These are phyloP conservation scores for Daboia siamensis DNA, from an alignment of 2,113 vertebrate species.

Conservation along the genomic window DNA sequence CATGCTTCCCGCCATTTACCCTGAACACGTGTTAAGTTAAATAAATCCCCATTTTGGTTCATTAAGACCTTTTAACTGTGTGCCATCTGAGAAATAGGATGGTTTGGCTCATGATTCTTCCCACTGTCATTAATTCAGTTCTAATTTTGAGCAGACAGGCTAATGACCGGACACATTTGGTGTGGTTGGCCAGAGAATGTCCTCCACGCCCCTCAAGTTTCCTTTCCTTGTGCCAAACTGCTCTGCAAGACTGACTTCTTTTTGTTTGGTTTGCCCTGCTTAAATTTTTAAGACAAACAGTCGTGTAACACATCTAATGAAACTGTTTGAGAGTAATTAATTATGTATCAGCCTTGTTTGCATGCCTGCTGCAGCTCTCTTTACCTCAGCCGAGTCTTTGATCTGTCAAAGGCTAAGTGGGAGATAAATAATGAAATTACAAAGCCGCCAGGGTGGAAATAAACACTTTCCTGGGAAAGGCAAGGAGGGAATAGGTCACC, in stretches of 20 bases:
- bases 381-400: conserved; percentile 51
- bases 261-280: conserved; percentile 29
- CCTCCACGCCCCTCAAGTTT: no score
- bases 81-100: not conserved
- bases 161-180: no score
- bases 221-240: not conserved
- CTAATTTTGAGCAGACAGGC: not conserved
- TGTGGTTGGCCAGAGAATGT: not conserved
- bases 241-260: not conserved
- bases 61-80: not conserved
- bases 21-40: not conserved
- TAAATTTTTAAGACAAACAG: conserved; percentile 57
- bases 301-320: conserved; percentile 62
- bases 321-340: conserved; percentile 72
- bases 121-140: not conserved
- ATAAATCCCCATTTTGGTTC: not conserved
- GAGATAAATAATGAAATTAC: conserved; percentile 63
- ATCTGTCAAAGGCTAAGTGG: conserved; percentile 57
- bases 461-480: conserved; percentile 10
- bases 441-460: conserved; percentile 48
- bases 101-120: not conserved
- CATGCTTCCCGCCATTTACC: not conserved
- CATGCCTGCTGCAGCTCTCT: conserved; percentile 47
- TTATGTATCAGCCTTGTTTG: conserved; percentile 68
- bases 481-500: not conserved